These are phyloP conservation scores for Microctenopoma stevenorrisi DNA, from an alignment of 2,797 vertebrate species.

Conservation along the genomic window DNA sequence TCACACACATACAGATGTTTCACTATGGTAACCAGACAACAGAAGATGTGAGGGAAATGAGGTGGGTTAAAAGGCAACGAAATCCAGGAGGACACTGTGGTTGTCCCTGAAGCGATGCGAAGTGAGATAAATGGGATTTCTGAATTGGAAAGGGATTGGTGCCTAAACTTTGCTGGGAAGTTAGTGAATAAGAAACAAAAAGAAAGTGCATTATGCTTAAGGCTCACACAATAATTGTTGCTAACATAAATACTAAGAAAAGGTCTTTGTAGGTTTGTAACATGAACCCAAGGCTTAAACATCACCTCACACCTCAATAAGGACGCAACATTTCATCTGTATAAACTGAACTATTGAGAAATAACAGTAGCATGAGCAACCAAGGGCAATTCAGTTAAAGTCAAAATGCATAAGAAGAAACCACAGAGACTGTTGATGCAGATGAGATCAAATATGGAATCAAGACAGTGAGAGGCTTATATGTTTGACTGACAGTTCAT, in stretches of 20 bases:
- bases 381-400: not conserved
- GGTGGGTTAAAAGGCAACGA: constrained; percentile 45
- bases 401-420: not conserved
- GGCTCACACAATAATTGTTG: not conserved
- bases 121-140: constrained; percentile 2
- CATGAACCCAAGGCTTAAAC: not conserved
- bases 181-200: too few relatives aligned
- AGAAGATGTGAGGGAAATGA: constrained; percentile 53
- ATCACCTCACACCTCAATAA: constrained; percentile 7
- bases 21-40: constrained; percentile 77
- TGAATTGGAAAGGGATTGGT: constrained; percentile 19
- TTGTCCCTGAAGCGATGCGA: too few relatives aligned
- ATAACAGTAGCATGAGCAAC: not conserved
- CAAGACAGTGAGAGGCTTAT: constrained; percentile 11
- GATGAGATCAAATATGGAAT: constrained; percentile 12
- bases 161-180: not conserved
- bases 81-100: constrained; percentile 29
- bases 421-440: not conserved
- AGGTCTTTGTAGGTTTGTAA: not conserved
- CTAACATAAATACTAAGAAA: constrained; percentile 7
- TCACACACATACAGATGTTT: constrained; percentile 25
- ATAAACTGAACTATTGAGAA: too few relatives aligned
- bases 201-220: too few relatives aligned
- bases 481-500: constrained; percentile 34
- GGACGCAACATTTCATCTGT: not conserved